Evolutionary conservation across 2,888 invertebrate genomes (phyloP).

Genomic region (Hirtodrosophila confusa): DNA sequence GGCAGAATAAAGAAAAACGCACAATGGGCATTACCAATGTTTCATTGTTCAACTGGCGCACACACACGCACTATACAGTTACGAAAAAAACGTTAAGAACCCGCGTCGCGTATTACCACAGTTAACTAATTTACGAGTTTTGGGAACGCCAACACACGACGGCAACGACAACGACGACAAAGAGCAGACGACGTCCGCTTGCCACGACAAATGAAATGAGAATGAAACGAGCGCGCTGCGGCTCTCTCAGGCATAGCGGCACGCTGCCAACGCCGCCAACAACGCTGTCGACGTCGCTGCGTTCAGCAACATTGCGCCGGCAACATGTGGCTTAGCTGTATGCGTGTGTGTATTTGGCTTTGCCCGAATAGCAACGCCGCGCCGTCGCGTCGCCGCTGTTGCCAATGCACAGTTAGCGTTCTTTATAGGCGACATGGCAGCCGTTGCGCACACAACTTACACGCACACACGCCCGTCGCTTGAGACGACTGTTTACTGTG

Average conservation of each 20-base stretch:
- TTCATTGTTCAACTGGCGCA: slow-evolving; percentile 41
- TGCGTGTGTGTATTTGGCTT: too few relatives aligned
- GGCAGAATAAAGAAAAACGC: slow-evolving; percentile 1
- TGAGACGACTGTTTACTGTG: too few relatives aligned
- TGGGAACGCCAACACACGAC: slow-evolving; percentile 36
- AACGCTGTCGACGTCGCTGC: slow-evolving; percentile 3
- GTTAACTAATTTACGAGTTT: slow-evolving; percentile 44
- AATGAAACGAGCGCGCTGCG: slow-evolving; percentile 38
- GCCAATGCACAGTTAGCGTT: neutral
- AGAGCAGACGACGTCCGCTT: slow-evolving; percentile 47
- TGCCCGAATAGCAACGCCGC: neutral
- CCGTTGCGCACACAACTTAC: too few relatives aligned
- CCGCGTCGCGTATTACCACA: slow-evolving; percentile 51
- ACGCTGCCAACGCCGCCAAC: slow-evolving; percentile 3
- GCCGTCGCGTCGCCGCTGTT: slow-evolving; percentile 1
- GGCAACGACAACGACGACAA: slow-evolving; percentile 25
- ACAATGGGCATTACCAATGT: slow-evolving; percentile 58
- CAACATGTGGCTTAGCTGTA: slow-evolving; percentile 16
- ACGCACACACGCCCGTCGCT: too few relatives aligned
- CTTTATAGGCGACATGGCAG: too few relatives aligned
- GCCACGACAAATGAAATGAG: slow-evolving; percentile 59
- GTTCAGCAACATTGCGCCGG: slow-evolving; percentile 20
- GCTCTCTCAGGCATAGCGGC: slow-evolving; percentile 22
- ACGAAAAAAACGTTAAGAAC: slow-evolving; percentile 48
- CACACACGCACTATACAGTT: slow-evolving; percentile 24